Base-by-base conservation (phyloP, 1,140 invertebrate genomes). In the Brachionus calyciflorus region DNA sequence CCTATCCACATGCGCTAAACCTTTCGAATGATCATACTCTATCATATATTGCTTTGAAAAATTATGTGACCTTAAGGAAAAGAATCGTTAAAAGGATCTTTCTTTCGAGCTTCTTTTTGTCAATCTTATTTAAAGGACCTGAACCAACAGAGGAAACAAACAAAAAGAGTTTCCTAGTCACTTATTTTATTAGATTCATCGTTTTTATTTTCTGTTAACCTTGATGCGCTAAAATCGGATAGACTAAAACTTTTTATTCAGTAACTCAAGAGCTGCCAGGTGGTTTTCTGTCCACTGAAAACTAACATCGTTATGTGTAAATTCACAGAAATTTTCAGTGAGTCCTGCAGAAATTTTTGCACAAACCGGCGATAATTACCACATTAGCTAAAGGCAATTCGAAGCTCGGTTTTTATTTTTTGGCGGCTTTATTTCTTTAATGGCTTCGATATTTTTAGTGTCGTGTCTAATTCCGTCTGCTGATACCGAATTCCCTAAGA, bases 401-500 rank as follows among this genome's bases (percentile, higher is more conserved):
- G 5, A 5, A 49, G 3, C 2, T 73, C 48, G 3, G 1, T 28
- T n/a, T n/a, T 49, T 49, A 24, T 37, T 73, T 21, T 73, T 49
- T 30, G 26, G 26, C 1, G 14, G 1, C 24, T 49, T 3, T n/a
- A 24, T 26, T 3, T 51, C 7, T 0, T n/a, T 28, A 19, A 73
- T 28, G 4, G 21, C 30, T 7, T 5, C 1, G 49, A 51, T 51
- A 14, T 49, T 73, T 21, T 0, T 0, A 51, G 30, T n/a, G 41
- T 76, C 77, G 12, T 49, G 49, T 49, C 44, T 2, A 2, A 80
- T 73, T 4, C 77, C 79, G 1, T 78, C 37, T 12, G 37, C 40
- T 6, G 60, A 63, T 0, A 80, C 65, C 7, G 78, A 69, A 77
- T 82, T 81, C 0, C 86, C 86, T 26, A 87, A 78, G 78, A 83